Conservation (phyloP, 2,113 vertebrate species). For the Scortum barcoo region DNA sequence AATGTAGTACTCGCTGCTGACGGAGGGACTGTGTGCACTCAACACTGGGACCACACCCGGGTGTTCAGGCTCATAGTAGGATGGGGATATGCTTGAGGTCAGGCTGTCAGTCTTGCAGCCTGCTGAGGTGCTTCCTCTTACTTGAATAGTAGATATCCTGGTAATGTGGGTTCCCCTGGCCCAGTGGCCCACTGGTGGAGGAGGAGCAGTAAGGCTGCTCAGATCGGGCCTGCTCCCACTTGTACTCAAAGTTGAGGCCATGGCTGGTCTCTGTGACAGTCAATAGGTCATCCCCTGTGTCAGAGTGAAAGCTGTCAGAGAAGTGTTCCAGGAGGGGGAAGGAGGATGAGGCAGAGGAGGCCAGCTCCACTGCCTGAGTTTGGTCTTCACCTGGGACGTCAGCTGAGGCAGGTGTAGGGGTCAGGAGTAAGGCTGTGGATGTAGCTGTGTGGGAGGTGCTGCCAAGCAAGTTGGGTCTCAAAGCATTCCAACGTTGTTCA, state of each 20-base stretch:
- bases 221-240: constrained; percentile 91
- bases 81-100: constrained; percentile 87
- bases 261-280: constrained; percentile 96
- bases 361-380: constrained; percentile 81
- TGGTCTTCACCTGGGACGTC: constrained; percentile 39
- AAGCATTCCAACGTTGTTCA: constrained; percentile 94
- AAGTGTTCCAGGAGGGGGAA: constrained; percentile 97
- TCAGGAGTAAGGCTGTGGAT: constrained; percentile 65
- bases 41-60: constrained; percentile 93
- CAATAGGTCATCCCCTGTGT: constrained; percentile 92
- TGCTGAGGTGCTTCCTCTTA: constrained; percentile 64
- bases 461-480: constrained; percentile 88
- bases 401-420: constrained; percentile 50
- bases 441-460: constrained; percentile 74
- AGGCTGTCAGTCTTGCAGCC: constrained; percentile 80
- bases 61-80: constrained; percentile 89
- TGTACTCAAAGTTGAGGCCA: constrained; percentile 97
- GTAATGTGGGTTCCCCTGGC: constrained; percentile 87
- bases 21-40: constrained; percentile 94
- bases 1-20: constrained; percentile 97
- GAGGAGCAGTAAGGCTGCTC: constrained; percentile 87
- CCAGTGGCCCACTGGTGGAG: constrained; percentile 83
- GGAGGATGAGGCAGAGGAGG: constrained; percentile 87
- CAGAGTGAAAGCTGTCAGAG: constrained; percentile 90
- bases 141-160: constrained; percentile 91